Percentiles rank a stretch among this genome's conserved stretches.
These are phyloP conservation scores for Platyscapa corneri DNA, from an alignment of 1,140 invertebrate species.

Conservation along the genomic window DNA sequence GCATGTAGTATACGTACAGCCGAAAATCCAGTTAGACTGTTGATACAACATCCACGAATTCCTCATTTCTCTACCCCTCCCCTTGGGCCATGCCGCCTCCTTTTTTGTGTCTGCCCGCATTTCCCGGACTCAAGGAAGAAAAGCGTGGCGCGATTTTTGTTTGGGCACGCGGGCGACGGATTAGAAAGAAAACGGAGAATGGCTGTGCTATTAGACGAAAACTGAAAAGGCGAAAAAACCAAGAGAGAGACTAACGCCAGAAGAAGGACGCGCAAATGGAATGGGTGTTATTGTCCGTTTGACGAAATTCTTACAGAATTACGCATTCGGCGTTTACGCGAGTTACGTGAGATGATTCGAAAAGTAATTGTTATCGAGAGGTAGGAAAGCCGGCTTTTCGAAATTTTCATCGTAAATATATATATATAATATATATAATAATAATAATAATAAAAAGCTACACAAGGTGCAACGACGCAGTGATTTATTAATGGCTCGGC, in stretches of 20 bases:
- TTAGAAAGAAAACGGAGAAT: background rate
- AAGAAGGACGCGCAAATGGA: conserved; percentile 12
- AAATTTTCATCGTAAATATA: background rate
- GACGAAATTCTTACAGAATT: conserved; percentile 22
- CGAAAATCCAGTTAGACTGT: conserved; percentile 62
- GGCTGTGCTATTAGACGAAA: background rate
- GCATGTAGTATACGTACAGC: conserved; percentile 56
- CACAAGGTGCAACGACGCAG: background rate
- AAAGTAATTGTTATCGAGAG: conserved; percentile 5
- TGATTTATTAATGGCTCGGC: background rate
- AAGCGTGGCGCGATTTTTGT: background rate
- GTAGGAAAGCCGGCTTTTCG: background rate
- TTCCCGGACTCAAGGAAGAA: background rate
- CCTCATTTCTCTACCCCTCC: conserved; percentile 35
- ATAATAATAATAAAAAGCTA: background rate
- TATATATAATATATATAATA: too few relatives aligned
- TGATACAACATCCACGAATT: conserved; percentile 47
- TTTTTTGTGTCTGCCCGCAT: background rate
- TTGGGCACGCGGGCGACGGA: conserved; percentile 18
- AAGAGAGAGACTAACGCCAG: background rate
- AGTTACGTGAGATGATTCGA: conserved; percentile 23
- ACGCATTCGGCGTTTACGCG: conserved; percentile 16
- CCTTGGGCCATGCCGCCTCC: background rate
- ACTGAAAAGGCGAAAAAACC: background rate
- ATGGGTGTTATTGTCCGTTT: conserved; percentile 30